Base-by-base conservation (phyloP, 2,888 invertebrate species). In the Hololepta plana region DNA sequence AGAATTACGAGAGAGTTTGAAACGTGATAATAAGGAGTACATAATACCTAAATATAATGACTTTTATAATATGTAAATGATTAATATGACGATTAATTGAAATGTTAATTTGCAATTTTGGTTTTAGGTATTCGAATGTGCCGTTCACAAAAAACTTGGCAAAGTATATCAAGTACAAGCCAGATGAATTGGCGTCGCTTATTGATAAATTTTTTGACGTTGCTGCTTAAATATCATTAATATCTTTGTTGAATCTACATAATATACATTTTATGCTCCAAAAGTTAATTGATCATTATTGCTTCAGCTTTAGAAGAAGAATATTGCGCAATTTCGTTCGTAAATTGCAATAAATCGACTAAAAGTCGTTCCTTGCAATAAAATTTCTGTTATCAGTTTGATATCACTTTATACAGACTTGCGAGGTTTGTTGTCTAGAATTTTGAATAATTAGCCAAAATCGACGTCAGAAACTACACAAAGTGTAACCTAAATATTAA, bases 161-260 rank as follows among this genome's bases (percentile, higher is more conserved):
- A 34, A 95, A 95, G 53, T 93, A 95, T 54, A 70, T 91, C 30
- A 88, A 82, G 57, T 87, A 85, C 49, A 72, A 72, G 15, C 87
- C 88, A 2, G 70, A 77, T 41, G 80, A 85, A 51, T 77, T 95
- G 4, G 71, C 76, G 2, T 68, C 72, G 1, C 66, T 82, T 46
- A 67, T 95, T 24, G 84, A 88, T 46, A 76, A 80, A 32, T 87
- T 93, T 46, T 95, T 95, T 53, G 93, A 93, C 59, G 81, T 85
- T 37, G 73, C 80, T 22, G 79, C 79, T 15, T 81, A 62, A 56
- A 24, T 15, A 28, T 20, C 16, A 26, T 20, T 15, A n/a, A n/a
- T n/a, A n/a, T n/a, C n/a, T 23, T 11, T 10, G 3, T 9, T 15
- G 11, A 4, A 20, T 9, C 17, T n/a, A 10, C 11, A 16, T 12